These are phyloP conservation scores for Galeopsomyia nigrocyanea DNA, from an alignment of 2,888 invertebrate genomes.

Conservation along the genomic window DNA sequence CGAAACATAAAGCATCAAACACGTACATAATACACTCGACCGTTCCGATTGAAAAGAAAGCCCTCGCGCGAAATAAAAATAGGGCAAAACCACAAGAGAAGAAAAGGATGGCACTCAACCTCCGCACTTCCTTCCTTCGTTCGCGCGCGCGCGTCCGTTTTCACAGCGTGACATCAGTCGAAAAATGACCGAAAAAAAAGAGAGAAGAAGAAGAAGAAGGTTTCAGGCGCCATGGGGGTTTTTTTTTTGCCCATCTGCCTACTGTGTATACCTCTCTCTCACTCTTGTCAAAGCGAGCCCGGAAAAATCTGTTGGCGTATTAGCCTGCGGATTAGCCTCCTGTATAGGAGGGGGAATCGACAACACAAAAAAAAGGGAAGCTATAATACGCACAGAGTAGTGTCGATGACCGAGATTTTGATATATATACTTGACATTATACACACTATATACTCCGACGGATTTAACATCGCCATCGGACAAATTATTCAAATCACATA, in stretches of 20 bases:
- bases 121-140: background rate
- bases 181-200: background rate
- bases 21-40: too few relatives aligned
- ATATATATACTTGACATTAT: too few relatives aligned
- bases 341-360: too few relatives aligned
- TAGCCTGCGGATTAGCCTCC: constrained; percentile 8
- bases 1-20: too few relatives aligned
- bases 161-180: background rate
- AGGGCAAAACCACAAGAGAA: too few relatives aligned
- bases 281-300: constrained; percentile 30
- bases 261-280: constrained; percentile 12
- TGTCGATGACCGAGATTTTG: constrained; percentile 35
- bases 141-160: background rate
- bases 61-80: too few relatives aligned
- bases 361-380: background rate
- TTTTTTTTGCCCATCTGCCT: constrained; percentile 40
- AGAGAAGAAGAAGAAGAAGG: constrained; percentile 7
- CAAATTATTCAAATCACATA: too few relatives aligned
- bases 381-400: background rate
- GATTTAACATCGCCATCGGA: too few relatives aligned
- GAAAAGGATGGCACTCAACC: constrained; percentile 3
- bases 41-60: too few relatives aligned
- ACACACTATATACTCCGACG: too few relatives aligned
- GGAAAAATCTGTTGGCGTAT: constrained; percentile 22
- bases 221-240: background rate